These are phyloP conservation scores for Oncopodura yosiiana DNA, from an alignment of 1,140 invertebrate species.

Conservation along the genomic window DNA sequence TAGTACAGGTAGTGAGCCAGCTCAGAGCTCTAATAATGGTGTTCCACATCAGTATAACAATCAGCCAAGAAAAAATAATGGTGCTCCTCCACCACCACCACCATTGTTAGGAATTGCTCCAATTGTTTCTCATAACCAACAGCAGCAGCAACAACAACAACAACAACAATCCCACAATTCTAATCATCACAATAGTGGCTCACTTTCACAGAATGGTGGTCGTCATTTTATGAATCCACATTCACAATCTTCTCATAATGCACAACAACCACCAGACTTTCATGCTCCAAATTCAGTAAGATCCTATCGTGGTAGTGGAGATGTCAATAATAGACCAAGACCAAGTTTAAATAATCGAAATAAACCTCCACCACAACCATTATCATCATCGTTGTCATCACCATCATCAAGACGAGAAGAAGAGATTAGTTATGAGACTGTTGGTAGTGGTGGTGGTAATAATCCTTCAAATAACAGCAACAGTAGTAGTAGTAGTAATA, in stretches of 20 bases:
- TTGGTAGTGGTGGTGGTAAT: too few species aligned
- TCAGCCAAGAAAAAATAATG: conserved; percentile 15
- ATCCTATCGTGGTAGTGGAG: conserved; percentile 8
- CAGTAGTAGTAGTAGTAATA: too few species aligned
- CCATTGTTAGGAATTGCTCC: conserved; percentile 24
- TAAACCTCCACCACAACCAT: conserved; percentile 8
- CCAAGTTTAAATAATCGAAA: conserved; percentile 24
- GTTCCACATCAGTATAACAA: conserved; percentile 19
- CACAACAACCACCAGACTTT: not conserved
- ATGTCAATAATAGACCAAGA: conserved; percentile 21
- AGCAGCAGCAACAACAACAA: conserved; percentile 16
- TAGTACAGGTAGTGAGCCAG: conserved; percentile 14
- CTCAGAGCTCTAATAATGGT: conserved; percentile 24
- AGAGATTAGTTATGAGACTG: conserved; percentile 21
- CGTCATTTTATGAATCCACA: not conserved
- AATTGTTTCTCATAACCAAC: conserved; percentile 28
- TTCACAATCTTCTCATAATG: not conserved
- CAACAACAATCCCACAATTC: not conserved
- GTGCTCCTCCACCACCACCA: conserved; percentile 7
- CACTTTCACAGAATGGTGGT: conserved; percentile 5
- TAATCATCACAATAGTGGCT: not conserved
- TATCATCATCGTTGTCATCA: too few species aligned
- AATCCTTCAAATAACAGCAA: too few species aligned
- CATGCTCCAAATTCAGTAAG: not conserved
- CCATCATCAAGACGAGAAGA: conserved; percentile 25